A percentile compares a stretch with the other conserved stretches of the same genome.
These are phyloP conservation scores for Lucinisca nassula DNA, from an alignment of 2,888 invertebrate genomes.

Conservation along the genomic window DNA sequence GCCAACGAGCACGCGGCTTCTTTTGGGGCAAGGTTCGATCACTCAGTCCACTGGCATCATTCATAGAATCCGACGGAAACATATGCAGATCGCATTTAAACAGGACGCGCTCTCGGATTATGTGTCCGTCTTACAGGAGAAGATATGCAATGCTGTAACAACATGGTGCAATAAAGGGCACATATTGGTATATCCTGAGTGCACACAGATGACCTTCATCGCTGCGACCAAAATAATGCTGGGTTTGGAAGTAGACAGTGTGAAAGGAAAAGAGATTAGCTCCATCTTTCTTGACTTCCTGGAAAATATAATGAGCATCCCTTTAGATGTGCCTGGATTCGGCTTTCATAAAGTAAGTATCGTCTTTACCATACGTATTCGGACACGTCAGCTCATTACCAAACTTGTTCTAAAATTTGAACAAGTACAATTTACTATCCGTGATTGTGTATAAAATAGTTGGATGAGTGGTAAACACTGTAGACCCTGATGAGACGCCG, in stretches of 20 bases:
- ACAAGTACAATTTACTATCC: too few relatives aligned
- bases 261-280: slow-evolving; percentile 44
- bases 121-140: slow-evolving; percentile 62
- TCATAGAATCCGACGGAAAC: slow-evolving; percentile 73
- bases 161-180: slow-evolving; percentile 67
- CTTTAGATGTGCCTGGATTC: slow-evolving; percentile 81
- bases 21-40: slow-evolving; percentile 80
- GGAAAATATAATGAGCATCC: slow-evolving; percentile 82
- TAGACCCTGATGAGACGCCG: too few relatives aligned
- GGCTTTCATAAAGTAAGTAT: slow-evolving; percentile 83
- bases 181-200: slow-evolving; percentile 76
- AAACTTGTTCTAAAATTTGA: too few relatives aligned
- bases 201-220: slow-evolving; percentile 75
- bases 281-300: slow-evolving; percentile 70
- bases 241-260: slow-evolving; percentile 71
- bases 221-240: slow-evolving; percentile 75
- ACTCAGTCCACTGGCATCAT: slow-evolving; percentile 71
- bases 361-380: too few relatives aligned
- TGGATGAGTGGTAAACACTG: too few relatives aligned
- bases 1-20: slow-evolving; percentile 74
- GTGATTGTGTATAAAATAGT: too few relatives aligned
- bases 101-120: slow-evolving; percentile 63
- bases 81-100: slow-evolving; percentile 72
- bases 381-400: too few relatives aligned
- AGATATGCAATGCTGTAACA: slow-evolving; percentile 45